Evolutionary conservation across 2,113 vertebrate genomes (phyloP), one percentile per base, ranked within the genome.

Genomic region (Ascaphus truei): DNA sequence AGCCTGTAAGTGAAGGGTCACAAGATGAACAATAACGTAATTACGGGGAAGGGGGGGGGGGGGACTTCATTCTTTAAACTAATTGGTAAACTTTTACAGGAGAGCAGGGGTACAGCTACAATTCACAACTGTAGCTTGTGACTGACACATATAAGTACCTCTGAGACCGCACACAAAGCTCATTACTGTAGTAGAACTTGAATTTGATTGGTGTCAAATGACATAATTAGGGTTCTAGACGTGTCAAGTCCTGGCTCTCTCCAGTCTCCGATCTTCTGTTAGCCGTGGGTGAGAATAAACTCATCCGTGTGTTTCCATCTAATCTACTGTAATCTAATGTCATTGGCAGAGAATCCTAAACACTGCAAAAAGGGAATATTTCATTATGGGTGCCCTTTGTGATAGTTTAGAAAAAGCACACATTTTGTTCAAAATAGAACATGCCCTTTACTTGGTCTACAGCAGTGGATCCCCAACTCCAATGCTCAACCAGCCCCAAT

Each of bases 141-240:
- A 67, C n/a, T 57, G 64, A 56, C 64, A 66, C 10, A 27, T 27
- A 57, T 16, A 29, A 67, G 64, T 57, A 57, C 51, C 57, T 43
- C 25, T 31, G 51, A 67, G 37, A 55, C 37, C 36, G 43, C 64
- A 67, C 57, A 37, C 18, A 36, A 51, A 45, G 64, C 64, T 56
- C 52, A 56, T 67, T 67, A 67, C 25, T 43, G 41, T 29, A 43
- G 2, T 56, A 56, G 52, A 39, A 39, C 45, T 43, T 43, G 20
- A 47, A 45, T 67, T 16, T 67, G 64, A 45, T 56, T 56, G 56
- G n/a, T 12, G 20, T 26, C 18, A 23, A 57, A 67, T 56, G 23
- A 67, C 51, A 55, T 55, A 67, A 52, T 45, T 48, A 64, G 62
- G 52, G 64, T 51, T 67, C 64, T 67, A 26, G n/a, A 64, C 47